Evolutionary conservation across 2,888 invertebrate species (phyloP).

Genomic region (Ischnus inquisitorius): DNA sequence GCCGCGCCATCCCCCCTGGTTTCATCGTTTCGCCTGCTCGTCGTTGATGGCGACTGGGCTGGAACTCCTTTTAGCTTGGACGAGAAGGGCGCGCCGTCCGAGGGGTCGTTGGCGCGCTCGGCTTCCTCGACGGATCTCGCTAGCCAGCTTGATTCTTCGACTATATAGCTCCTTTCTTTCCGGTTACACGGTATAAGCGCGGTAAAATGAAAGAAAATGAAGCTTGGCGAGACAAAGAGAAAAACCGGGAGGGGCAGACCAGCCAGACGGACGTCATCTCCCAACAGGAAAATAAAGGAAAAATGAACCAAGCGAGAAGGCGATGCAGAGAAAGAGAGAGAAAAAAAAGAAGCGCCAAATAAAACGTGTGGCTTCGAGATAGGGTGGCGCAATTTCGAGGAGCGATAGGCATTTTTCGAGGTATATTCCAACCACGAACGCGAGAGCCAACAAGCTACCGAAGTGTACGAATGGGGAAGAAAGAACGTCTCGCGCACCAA

Average conservation of each 20-base stretch:
- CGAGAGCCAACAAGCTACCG: constrained; percentile 18
- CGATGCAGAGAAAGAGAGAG: constrained; percentile 1
- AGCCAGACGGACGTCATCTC: constrained; percentile 62
- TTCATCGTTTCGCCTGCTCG: constrained; percentile 56
- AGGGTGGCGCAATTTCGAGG: constrained; percentile 70
- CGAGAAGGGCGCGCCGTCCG: constrained; percentile 43
- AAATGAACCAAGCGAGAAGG: constrained; percentile 61
- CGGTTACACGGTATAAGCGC: constrained; percentile 9
- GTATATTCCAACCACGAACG: constrained; percentile 58
- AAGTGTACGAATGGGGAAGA: constrained; percentile 18
- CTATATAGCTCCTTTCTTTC: constrained; percentile 23
- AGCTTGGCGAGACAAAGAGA: constrained; percentile 64
- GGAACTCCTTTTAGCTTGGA: constrained; percentile 44
- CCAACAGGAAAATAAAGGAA: constrained; percentile 70
- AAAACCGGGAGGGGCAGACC: constrained; percentile 49
- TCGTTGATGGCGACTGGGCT: constrained; percentile 48
- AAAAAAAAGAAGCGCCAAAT: not conserved
- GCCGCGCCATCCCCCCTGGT: constrained; percentile 28
- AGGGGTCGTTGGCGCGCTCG: constrained; percentile 19
- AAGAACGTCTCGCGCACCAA: constrained; percentile 28
- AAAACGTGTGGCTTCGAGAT: constrained; percentile 55
- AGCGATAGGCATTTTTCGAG: constrained; percentile 76
- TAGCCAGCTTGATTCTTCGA: not conserved
- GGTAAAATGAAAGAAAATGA: constrained; percentile 59
- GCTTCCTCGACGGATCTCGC: constrained; percentile 30